Base-by-base conservation (phyloP, 2,888 invertebrate genomes). In the Phalera bucephala region DNA sequence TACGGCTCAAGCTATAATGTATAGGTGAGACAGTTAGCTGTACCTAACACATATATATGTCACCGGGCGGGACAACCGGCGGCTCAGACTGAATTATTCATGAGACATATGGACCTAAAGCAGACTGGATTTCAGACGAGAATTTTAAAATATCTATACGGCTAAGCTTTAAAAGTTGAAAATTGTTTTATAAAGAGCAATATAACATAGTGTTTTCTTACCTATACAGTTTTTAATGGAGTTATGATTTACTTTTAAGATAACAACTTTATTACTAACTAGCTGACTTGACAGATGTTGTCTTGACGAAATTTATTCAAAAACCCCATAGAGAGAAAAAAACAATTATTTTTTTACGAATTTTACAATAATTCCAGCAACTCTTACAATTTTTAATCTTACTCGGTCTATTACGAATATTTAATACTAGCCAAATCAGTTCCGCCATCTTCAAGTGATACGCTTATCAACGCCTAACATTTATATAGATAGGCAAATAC, bases 101-200 rank as follows among this genome's bases (percentile, higher is more conserved):
- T 86, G 78, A 86, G 83, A 81, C 84, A 86, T 87, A 84, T 85
- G 87, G 83, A 85, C 86, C 83, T 81, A 86, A 84, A 82, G 86
- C 82, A 84, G 80, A 80, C 83, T 84, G 80, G 86, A 84, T 87
- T 87, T 85, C 79, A 82, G 81, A 80, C 71, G 77, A 68, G 85
- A 82, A 85, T 88, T 88, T 85, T 82, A 83, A 86, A 88, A 82
- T 83, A 80, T 79, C 79, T 80, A 79, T 80, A 77, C 72, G 64
- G 59, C n/a, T n/a, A n/a, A 62, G 75, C 60, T 80, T 80, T 78
- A 76, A 80, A 80, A 83, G n/a, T 80, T 80, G 79, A 78, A 82
- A 80, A 80, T 76, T 75, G 73, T 77, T 77, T 76, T 74, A 70
- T 72, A 75, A 75, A 78, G 63, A 64, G 64, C 63, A 64, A 67